phyloP scores from a whole-genome alignment of 1,140 invertebrate genomes.

The Pseudomyrmex dendroicus region DNA sequence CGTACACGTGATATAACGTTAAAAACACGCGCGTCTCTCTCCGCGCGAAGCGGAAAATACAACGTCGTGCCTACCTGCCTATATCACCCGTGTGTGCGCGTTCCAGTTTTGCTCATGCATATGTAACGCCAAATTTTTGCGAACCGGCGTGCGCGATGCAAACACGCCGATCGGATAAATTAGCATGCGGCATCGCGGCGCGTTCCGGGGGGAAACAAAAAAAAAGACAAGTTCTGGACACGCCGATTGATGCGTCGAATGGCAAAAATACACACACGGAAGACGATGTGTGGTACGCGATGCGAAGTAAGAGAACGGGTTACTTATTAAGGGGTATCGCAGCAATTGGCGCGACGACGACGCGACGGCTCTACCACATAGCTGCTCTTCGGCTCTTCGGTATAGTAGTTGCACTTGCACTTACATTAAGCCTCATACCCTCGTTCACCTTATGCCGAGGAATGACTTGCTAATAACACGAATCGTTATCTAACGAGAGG shows the following conservation, averaged over 20 bases:
- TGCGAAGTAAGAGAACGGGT: background rate
- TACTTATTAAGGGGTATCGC: constrained; percentile 53
- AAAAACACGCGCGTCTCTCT: too few species aligned
- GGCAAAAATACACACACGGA: constrained; percentile 51
- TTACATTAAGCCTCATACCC: background rate
- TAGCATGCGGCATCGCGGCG: background rate
- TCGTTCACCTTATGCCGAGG: constrained; percentile 41
- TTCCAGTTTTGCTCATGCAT: constrained; percentile 38
- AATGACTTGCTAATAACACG: constrained; percentile 62
- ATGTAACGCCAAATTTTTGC: constrained; percentile 15
- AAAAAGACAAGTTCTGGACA: background rate
- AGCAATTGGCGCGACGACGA: constrained; percentile 33
- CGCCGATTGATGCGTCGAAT: constrained; percentile 15
- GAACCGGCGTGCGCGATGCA: background rate
- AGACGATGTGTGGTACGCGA: background rate
- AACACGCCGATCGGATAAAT: constrained; percentile 2
- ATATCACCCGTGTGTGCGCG: background rate
- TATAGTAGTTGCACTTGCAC: constrained; percentile 21
- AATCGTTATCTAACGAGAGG: constrained; percentile 62
- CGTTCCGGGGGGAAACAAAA: background rate
- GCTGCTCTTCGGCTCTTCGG: background rate
- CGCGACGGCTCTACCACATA: background rate
- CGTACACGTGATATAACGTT: too few species aligned
- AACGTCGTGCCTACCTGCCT: too few species aligned
- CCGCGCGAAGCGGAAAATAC: background rate